Base-by-base conservation (phyloP, 1,140 invertebrate genomes). In the Drosophila oshimai region DNA sequence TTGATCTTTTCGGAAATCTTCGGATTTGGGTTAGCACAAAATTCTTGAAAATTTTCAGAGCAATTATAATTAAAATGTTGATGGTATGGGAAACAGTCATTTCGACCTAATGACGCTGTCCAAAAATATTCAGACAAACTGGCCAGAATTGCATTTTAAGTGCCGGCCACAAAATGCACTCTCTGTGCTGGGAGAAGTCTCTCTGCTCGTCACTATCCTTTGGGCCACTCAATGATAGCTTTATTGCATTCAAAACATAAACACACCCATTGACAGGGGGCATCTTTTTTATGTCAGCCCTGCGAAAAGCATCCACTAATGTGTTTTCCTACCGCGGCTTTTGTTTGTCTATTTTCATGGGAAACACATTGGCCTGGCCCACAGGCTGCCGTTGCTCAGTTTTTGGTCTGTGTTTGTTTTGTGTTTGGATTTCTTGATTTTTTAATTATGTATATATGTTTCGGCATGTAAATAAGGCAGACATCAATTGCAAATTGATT, bases 401-500 rank as follows among this genome's bases (percentile, higher is more conserved):
- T 60, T 54, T 55, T 55, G 55, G 31, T 46, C 77, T 73, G 54
- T 49, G 57, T 80, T 80, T 74, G 70, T 50, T 73, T 54, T 67
- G 53, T 80, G 73, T 83, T 81, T 81, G 78, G 53, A 74, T 83
- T 83, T 77, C 84, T 83, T 78, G 53, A 74, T 83, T 83, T 77
- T 83, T 83, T 78, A 78, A 78, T 83, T 83, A 70, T 58, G 50
- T 74, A 45, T 47, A 20, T 37, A 61, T 78, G 49, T 65, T 64
- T 49, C 33, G 6, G 51, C 47, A 57, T 77, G 74, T 77, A 84
- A 84, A 74, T 78, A 83, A 60, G 62, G 73, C 44, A 83, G 78
- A 83, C 78, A 77, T 74, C 68, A 73, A 83, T 86, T 71, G 70
- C 58, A 51, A 78, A 74, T 84, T 74, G 58, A 62, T 49, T 55